Percentiles rank a stretch among this genome's conserved stretches.
Conservation (phyloP, 2,113 vertebrate genomes). For the Istiophorus platypterus region DNA sequence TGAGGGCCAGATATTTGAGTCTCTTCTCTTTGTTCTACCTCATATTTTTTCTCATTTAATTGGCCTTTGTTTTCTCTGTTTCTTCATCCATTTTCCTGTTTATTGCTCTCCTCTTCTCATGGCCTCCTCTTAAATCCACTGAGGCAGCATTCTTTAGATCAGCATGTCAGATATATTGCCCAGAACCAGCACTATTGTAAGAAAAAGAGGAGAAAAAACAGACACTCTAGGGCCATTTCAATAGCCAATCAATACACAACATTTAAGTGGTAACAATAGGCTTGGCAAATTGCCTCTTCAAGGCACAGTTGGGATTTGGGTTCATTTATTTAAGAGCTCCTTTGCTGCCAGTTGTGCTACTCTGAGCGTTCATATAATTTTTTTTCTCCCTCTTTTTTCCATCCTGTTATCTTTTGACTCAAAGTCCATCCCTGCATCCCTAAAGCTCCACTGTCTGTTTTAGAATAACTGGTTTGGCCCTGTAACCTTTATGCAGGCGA, state of each 20-base stretch:
- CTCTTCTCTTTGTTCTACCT: background rate
- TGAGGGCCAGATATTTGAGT: background rate
- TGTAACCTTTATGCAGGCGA: slow-evolving; percentile 31
- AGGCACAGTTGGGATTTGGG: slow-evolving; percentile 40
- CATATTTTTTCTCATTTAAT: background rate
- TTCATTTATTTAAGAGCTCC: slow-evolving; percentile 69
- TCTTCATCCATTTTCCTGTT: background rate
- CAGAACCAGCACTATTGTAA: background rate
- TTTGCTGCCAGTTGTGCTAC: slow-evolving; percentile 39
- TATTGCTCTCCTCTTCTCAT: background rate
- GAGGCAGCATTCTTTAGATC: slow-evolving; percentile 55
- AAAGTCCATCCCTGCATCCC: background rate
- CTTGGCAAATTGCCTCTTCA: slow-evolving; percentile 39
- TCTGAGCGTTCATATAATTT: slow-evolving; percentile 21
- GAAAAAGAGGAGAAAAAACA: slow-evolving; percentile 22
- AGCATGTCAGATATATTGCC: slow-evolving; percentile 27
- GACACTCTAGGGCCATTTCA: slow-evolving; percentile 6
- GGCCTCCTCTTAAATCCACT: background rate
- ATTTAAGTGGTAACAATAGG: slow-evolving; percentile 64
- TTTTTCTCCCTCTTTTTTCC: background rate
- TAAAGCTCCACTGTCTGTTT: background rate
- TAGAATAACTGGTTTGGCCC: slow-evolving; percentile 38
- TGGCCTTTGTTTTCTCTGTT: background rate
- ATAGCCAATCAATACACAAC: slow-evolving; percentile 75
- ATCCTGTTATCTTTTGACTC: background rate